Conservation (phyloP, 2,797 vertebrate genomes). For the Pseudochromis fuscus region DNA sequence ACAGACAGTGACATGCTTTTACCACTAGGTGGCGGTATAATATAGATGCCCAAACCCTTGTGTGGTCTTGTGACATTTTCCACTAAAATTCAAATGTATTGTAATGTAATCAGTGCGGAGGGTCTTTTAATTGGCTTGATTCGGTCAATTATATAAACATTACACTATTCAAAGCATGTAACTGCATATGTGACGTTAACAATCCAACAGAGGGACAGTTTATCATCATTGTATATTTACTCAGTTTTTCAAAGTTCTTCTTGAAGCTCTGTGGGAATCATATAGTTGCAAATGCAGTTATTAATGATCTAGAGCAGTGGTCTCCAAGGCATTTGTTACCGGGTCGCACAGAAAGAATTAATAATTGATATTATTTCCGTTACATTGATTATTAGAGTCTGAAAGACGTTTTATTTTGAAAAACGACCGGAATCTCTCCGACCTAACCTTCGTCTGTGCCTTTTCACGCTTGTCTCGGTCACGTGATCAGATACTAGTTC, state of each 20-base stretch:
- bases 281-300: not conserved
- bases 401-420: too few relatives aligned
- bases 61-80: accelerated
- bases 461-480: too few relatives aligned
- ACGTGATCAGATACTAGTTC: too few relatives aligned
- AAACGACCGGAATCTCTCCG: too few relatives aligned
- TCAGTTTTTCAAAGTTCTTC: not conserved
- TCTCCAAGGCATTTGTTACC: too few relatives aligned
- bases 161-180: not conserved
- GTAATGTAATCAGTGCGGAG: too few relatives aligned
- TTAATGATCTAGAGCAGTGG: too few relatives aligned
- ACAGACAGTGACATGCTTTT: not conserved
- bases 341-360: too few relatives aligned
- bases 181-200: not conserved
- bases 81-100: not conserved
- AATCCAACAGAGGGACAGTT: not conserved
- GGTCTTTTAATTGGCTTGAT: not conserved
- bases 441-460: too few relatives aligned
- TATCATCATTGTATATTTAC: not conserved
- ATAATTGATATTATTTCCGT: too few relatives aligned
- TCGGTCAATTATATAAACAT: not conserved
- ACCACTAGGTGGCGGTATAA: constrained; percentile 65
- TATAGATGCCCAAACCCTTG: not conserved
- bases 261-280: not conserved
- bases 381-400: too few relatives aligned